These are phyloP conservation scores for Chironomus riparius DNA, from an alignment of 2,888 invertebrate species.

Conservation along the genomic window DNA sequence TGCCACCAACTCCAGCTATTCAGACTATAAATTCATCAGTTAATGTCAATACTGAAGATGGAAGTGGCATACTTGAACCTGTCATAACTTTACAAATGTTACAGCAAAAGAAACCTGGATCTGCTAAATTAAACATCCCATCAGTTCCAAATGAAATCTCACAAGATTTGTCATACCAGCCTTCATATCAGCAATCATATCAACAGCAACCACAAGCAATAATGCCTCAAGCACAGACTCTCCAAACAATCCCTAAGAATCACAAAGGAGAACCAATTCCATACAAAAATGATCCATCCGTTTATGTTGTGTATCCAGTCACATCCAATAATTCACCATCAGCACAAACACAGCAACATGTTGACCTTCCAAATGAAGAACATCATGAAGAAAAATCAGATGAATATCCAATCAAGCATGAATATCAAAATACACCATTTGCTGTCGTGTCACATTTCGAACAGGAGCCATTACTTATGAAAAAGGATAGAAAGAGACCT, in stretches of 20 bases:
- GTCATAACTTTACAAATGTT: constrained; percentile 62
- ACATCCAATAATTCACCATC: constrained; percentile 36
- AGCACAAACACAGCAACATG: too few relatives aligned
- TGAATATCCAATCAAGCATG: constrained; percentile 37
- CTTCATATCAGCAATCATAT: too few relatives aligned
- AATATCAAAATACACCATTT: constrained; percentile 43
- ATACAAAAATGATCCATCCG: constrained; percentile 40
- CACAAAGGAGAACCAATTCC: constrained; percentile 29
- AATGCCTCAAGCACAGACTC: too few relatives aligned
- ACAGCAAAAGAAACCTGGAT: constrained; percentile 44
- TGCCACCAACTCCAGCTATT: constrained; percentile 38
- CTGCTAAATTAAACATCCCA: constrained; percentile 5
- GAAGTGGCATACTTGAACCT: constrained; percentile 40
- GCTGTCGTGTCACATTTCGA: constrained; percentile 41
- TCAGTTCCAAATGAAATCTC: constrained; percentile 29
- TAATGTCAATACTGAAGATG: constrained; percentile 31
- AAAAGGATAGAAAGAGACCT: constrained; percentile 42
- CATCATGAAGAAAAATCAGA: constrained; percentile 47
- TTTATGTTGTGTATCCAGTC: constrained; percentile 53
- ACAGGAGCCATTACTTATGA: constrained; percentile 43
- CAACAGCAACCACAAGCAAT: too few relatives aligned
- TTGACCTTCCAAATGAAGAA: constrained; percentile 37
- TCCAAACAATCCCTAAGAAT: constrained; percentile 18
- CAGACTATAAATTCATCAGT: constrained; percentile 30
- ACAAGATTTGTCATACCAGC: constrained; percentile 19